Conservation (phyloP, 30 jellyfish, hydroid and myxozoan genomes). For the Cassiopea xamachana region DNA sequence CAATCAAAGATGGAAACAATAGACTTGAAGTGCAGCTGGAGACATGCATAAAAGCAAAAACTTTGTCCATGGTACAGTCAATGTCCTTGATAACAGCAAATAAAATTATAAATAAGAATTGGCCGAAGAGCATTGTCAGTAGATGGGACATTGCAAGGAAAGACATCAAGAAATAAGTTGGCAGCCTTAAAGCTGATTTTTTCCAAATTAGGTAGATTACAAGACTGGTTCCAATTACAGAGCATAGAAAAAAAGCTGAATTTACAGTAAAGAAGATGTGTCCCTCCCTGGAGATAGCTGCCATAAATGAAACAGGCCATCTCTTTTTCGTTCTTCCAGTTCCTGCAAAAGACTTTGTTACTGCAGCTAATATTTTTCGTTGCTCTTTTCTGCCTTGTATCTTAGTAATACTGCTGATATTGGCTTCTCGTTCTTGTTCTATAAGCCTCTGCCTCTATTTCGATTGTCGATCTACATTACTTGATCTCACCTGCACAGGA, state of each 20-base stretch:
- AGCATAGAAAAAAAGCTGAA: neutral
- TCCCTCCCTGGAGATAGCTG: too few relatives aligned
- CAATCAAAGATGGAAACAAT: constrained; percentile 45
- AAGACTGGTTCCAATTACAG: constrained; percentile 44
- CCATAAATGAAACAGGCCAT: too few relatives aligned
- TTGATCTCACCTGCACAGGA: too few relatives aligned
- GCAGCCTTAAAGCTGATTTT: constrained; percentile 19
- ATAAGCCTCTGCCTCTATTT: too few relatives aligned
- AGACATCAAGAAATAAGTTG: constrained; percentile 47
- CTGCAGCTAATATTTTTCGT: too few relatives aligned
- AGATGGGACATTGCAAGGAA: constrained; percentile 71
- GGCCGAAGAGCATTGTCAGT: constrained; percentile 68
- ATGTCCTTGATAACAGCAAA: constrained; percentile 22
- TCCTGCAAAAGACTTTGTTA: too few relatives aligned
- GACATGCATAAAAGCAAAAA: constrained; percentile 37
- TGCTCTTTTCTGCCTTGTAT: too few relatives aligned
- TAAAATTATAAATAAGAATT: constrained; percentile 16
- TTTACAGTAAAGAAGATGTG: constrained; percentile 5
- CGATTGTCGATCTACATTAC: too few relatives aligned
- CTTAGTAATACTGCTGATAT: too few relatives aligned
- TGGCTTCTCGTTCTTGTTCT: too few relatives aligned
- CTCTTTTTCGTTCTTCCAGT: too few relatives aligned
- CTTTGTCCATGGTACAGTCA: constrained; percentile 45
- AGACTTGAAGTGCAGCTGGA: constrained; percentile 71
- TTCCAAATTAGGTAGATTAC: constrained; percentile 55